A percentile compares a stretch with the other conserved stretches of the same genome.
Evolutionary conservation across 2,113 vertebrate species (phyloP).

Genomic region (Plestiodon gilberti): DNA sequence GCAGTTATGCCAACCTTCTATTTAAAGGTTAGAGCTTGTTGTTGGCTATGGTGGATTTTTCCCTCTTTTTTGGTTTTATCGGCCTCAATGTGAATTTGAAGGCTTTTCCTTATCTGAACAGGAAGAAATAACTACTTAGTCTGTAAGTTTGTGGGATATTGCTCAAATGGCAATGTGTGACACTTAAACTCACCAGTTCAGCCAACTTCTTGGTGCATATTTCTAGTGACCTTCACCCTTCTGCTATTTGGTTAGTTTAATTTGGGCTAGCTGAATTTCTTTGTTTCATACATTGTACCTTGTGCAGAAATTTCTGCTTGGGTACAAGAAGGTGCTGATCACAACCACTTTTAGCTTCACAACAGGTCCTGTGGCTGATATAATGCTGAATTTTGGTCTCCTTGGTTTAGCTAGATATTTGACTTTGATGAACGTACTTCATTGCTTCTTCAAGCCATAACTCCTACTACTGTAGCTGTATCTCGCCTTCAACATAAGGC

Average conservation of each 20-base stretch:
- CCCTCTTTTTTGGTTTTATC: not conserved
- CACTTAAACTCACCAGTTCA: not conserved
- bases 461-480: not conserved
- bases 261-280: not conserved
- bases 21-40: slow-evolving; percentile 67
- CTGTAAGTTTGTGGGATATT: not conserved
- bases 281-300: not conserved
- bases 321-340: not conserved
- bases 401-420: not conserved
- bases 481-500: not conserved
- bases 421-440: not conserved
- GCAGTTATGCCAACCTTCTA: slow-evolving; percentile 37
- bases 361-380: not conserved
- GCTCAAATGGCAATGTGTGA: not conserved
- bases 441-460: not conserved
- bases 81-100: not conserved
- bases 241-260: not conserved
- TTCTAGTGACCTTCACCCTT: not conserved
- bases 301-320: not conserved
- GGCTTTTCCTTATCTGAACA: not conserved
- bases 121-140: not conserved
- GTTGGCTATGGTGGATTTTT: not conserved
- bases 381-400: not conserved
- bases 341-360: not conserved
- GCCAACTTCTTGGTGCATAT: not conserved